Evolutionary conservation across 2,797 vertebrate species (phyloP).

Genomic region (Spinus pinus): DNA sequence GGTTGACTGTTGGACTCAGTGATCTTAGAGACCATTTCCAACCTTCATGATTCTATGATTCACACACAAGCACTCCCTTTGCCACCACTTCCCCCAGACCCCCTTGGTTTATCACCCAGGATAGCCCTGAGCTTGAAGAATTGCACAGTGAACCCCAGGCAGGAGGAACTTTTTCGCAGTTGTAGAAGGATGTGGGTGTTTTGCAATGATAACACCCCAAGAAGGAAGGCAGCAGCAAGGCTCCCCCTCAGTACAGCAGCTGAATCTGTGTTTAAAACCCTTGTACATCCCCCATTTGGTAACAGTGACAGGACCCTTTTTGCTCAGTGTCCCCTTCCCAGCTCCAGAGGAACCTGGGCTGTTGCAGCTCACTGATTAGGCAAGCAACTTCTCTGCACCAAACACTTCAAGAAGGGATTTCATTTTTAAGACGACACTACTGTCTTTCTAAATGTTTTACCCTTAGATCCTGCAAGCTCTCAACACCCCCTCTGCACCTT

Average conservation of each 20-base stretch:
- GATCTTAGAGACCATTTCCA: background rate
- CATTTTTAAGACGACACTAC: background rate
- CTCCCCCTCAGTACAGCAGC: background rate
- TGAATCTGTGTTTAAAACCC: background rate
- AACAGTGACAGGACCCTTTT: background rate
- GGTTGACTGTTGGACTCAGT: background rate
- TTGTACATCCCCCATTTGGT: background rate
- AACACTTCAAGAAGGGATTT: background rate
- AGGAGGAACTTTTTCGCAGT: background rate
- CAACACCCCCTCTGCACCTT: background rate
- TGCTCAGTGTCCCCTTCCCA: background rate
- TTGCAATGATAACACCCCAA: fast-evolving
- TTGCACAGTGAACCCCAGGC: background rate
- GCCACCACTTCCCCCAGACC: background rate
- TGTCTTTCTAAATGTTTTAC: background rate
- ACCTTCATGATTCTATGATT: background rate
- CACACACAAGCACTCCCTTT: background rate
- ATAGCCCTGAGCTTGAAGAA: background rate
- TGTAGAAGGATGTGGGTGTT: background rate
- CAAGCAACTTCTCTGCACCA: background rate
- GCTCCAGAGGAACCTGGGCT: background rate
- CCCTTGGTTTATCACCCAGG: background rate
- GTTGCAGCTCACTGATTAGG: background rate
- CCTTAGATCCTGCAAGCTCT: background rate
- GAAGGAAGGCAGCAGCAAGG: background rate